Evolutionary conservation across 1,140 invertebrate species (phyloP).

Genomic region (Homalodisca vitripennis): DNA sequence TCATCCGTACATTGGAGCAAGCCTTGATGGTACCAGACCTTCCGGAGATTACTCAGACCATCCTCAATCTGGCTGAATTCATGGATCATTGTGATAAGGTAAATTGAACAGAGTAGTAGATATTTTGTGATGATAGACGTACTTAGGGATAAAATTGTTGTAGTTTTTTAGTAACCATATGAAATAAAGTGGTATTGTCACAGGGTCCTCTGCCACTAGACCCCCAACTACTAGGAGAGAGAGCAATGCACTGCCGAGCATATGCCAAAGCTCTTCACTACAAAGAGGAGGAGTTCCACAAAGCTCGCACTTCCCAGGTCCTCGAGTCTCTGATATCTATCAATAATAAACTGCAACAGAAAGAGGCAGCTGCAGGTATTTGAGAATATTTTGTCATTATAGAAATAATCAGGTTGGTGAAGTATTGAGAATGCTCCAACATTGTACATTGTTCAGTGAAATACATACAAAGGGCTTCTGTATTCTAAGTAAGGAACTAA

Average conservation of each 20-base stretch:
- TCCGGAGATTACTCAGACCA: slow-evolving; percentile 96
- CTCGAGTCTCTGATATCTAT: slow-evolving; percentile 95
- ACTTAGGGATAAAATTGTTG: too few species aligned
- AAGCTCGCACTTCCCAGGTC: slow-evolving; percentile 67
- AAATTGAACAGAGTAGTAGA: too few species aligned
- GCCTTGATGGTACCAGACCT: slow-evolving; percentile 91
- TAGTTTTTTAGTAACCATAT: too few species aligned
- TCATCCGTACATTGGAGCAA: slow-evolving; percentile 85
- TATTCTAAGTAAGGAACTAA: too few species aligned
- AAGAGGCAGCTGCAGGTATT: slow-evolving; percentile 83
- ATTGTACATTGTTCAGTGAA: too few species aligned
- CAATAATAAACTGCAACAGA: slow-evolving; percentile 98
- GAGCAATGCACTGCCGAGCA: slow-evolving; percentile 67
- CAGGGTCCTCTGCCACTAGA: slow-evolving; percentile 89
- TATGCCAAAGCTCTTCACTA: slow-evolving; percentile 90
- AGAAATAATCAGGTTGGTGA: too few species aligned
- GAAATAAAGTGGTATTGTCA: too few species aligned
- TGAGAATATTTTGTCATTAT: too few species aligned
- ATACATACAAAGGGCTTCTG: too few species aligned
- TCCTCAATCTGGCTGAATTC: slow-evolving; percentile 97
- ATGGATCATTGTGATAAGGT: slow-evolving; percentile 98
- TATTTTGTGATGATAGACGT: too few species aligned
- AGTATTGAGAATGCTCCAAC: too few species aligned
- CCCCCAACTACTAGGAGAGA: slow-evolving; percentile 74
- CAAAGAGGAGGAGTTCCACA: slow-evolving; percentile 95